Evolutionary conservation across 1,140 invertebrate species (phyloP).

Genomic region (Drosophila asahinai): DNA sequence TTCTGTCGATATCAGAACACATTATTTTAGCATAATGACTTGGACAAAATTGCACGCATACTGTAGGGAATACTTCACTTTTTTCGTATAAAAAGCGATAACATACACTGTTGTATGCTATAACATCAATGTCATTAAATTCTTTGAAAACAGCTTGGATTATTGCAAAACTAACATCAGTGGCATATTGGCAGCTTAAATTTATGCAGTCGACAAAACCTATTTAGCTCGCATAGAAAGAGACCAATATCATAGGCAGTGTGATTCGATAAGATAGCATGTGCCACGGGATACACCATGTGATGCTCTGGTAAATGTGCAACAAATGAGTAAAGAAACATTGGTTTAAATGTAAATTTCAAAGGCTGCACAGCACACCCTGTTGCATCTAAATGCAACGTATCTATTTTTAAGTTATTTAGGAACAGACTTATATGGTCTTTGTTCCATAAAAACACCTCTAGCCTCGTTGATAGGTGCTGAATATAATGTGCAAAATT

Average conservation of each 20-base stretch:
- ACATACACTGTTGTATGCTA: not conserved
- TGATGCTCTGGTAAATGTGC: constrained; percentile 1
- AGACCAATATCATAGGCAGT: not conserved
- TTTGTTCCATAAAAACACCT: not conserved
- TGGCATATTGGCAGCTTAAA: constrained; percentile 4
- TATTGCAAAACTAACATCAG: not conserved
- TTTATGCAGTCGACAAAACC: not conserved
- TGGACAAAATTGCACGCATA: no score
- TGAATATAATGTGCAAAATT: not conserved
- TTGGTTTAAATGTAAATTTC: not conserved
- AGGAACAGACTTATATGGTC: no score
- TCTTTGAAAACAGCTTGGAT: not conserved
- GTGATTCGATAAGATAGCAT: not conserved
- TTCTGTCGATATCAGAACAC: no score
- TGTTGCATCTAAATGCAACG: not conserved
- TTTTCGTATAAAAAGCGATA: not conserved
- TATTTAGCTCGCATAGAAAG: not conserved
- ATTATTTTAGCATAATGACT: no score
- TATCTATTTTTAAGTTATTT: no score
- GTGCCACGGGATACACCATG: constrained; percentile 1
- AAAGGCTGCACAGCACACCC: not conserved
- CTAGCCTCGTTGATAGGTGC: not conserved
- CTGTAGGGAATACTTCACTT: no score
- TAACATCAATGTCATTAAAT: not conserved
- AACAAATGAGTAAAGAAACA: not conserved